phyloP scores from a whole-genome alignment of 2,113 vertebrate species.

The Dicaeum eximium region DNA sequence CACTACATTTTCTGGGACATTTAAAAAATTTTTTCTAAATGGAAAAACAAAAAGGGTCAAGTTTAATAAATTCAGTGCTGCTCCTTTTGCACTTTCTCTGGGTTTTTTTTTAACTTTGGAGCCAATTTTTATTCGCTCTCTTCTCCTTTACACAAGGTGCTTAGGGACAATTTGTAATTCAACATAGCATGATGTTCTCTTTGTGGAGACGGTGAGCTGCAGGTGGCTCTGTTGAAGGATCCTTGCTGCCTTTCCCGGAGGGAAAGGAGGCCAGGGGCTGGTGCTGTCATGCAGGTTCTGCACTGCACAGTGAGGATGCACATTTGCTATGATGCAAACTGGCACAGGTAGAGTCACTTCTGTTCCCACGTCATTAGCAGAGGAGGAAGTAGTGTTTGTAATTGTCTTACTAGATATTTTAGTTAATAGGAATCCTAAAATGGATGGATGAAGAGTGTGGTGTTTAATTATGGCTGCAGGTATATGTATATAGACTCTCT shows the following conservation, averaged over 20 bases:
- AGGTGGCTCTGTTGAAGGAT: not conserved
- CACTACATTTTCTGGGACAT: not conserved
- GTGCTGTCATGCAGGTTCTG: not conserved
- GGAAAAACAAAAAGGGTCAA: not conserved
- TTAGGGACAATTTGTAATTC: not conserved
- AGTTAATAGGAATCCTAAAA: not conserved
- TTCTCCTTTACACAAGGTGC: not conserved
- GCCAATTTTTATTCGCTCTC: not conserved
- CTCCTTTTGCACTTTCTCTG: not conserved
- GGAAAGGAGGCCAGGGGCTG: not conserved
- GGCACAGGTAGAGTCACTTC: not conserved
- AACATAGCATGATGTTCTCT: not conserved
- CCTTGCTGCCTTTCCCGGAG: not conserved
- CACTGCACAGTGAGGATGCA: no score
- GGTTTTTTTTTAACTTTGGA: not conserved
- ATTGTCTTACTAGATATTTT: not conserved
- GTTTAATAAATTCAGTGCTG: not conserved
- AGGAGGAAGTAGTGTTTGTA: not conserved
- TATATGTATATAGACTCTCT: not conserved
- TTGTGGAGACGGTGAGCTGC: not conserved
- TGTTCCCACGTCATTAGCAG: not conserved
- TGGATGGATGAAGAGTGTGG: accelerated
- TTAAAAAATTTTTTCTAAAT: not conserved
- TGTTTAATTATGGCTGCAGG: not conserved
- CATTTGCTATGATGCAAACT: not conserved